A percentile compares a stretch with the other conserved stretches of the same genome.
Conservation (phyloP, 2,888 invertebrate genomes). For the Steromphala cineraria region DNA sequence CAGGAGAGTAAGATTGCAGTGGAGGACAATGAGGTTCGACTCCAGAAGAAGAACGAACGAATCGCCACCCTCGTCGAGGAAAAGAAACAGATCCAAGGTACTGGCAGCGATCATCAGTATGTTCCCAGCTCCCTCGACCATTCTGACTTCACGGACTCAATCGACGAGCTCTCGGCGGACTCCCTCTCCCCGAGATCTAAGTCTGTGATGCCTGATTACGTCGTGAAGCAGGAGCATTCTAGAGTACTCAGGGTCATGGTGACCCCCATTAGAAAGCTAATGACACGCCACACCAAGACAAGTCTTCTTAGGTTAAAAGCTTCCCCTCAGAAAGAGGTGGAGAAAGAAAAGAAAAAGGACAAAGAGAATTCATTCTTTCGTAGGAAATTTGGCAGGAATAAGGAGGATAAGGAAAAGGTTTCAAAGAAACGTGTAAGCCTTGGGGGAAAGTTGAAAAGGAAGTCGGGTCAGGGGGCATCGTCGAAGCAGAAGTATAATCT, state of each 20-base stretch:
- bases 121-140: background rate
- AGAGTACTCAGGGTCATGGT: slow-evolving; percentile 55
- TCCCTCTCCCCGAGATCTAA: background rate
- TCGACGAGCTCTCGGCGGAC: background rate
- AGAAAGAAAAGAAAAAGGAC: slow-evolving; percentile 29
- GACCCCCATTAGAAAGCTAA: slow-evolving; percentile 47
- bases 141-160: slow-evolving; percentile 6
- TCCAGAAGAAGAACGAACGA: slow-evolving; percentile 50
- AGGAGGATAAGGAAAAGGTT: slow-evolving; percentile 14
- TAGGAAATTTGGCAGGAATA: background rate
- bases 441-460: background rate
- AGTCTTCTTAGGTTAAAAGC: slow-evolving; percentile 60
- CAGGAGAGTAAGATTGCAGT: slow-evolving; percentile 61
- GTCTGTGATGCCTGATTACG: slow-evolving; percentile 22
- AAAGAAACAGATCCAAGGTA: slow-evolving; percentile 57
- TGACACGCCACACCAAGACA: slow-evolving; percentile 60
- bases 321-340: slow-evolving; percentile 45
- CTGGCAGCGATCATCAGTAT: background rate
- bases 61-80: slow-evolving; percentile 45
- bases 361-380: slow-evolving; percentile 18
- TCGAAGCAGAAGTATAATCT: slow-evolving; percentile 18
- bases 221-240: slow-evolving; percentile 30
- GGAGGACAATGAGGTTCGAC: slow-evolving; percentile 56
- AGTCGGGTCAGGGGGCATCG: background rate
- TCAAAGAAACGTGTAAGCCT: slow-evolving; percentile 18